Percentiles rank a stretch among this genome's conserved stretches.
Evolutionary conservation across 2,888 invertebrate genomes (phyloP).

Genomic region (Prenolepis imparis): DNA sequence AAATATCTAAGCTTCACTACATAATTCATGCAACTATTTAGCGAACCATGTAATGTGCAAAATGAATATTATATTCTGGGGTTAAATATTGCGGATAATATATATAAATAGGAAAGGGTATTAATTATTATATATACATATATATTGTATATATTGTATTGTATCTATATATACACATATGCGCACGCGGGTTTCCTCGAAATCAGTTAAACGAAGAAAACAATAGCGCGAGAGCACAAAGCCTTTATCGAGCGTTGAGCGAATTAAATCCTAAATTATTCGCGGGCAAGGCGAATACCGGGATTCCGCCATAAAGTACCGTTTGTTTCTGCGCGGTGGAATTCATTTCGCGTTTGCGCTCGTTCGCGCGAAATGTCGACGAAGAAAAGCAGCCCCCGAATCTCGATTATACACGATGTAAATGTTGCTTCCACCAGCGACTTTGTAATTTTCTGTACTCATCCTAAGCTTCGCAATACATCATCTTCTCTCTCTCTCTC

Average conservation of each 20-base stretch:
- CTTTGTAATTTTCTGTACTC: not conserved
- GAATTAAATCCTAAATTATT: conserved; percentile 57
- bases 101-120: not conserved
- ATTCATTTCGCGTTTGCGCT: conserved; percentile 42
- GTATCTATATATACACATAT: not conserved
- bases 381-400: conserved; percentile 27
- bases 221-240: conserved; percentile 52
- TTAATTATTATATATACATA: conserved; percentile 16
- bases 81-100: conserved; percentile 46
- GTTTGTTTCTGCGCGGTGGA: conserved; percentile 48
- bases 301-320: conserved; percentile 47
- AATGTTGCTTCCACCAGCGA: conserved; percentile 12
- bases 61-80: conserved; percentile 39
- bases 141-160: no score
- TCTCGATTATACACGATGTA: conserved; percentile 15
- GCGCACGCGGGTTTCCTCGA: not conserved
- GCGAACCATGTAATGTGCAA: conserved; percentile 30
- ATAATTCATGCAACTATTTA: conserved; percentile 52
- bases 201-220: conserved; percentile 51
- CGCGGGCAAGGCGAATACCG: conserved; percentile 52
- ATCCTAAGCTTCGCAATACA: not conserved
- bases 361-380: conserved; percentile 43
- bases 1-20: conserved; percentile 33
- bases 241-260: conserved; percentile 51
- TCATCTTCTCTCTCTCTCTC: not conserved